Base-by-base conservation (phyloP, 2,888 invertebrate genomes). In the Anaspis maculata region DNA sequence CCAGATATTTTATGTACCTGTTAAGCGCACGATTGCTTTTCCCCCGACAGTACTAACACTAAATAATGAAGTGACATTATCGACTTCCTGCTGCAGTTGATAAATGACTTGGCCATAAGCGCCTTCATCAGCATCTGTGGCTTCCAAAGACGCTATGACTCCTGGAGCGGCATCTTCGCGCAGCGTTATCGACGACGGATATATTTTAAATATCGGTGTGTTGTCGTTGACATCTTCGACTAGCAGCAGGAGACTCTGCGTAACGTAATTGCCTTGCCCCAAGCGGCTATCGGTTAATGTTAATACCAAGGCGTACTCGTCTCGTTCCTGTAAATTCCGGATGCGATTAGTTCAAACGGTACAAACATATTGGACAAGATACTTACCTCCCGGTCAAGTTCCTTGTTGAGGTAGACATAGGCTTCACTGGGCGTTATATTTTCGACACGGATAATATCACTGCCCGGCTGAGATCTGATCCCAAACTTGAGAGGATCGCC, bases 181-280 rank as follows among this genome's bases (percentile, higher is more conserved):
- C 23, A 92, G 73, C 36, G 77, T 79, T 42, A 92, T 72, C 30
- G 88, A 84, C 25, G 86, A 79, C 51, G 84, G 85, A 67, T 88
- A 88, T 12, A 86, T 81, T 61, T 82, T 78, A 64, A 91, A 92
- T 44, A 86, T 74, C 15, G 92, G 92, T 54, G 79, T 82, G 69
- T 91, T 91, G 69, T 91, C 91, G 59, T 91, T 91, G 26, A 89
- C 83, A 61, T 92, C 92, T 68, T 91, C 91, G 26, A 92, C 89
- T 50, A 91, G 71, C 30, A 91, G 68, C 45, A 91, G 70, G 50
- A 92, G 76, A 59, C 90, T 89, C 68, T 91, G 91, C 1, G 89
- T 90, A 49, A 91, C 84, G 64, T 78, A 88, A 64, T 87, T 88
- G 36, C 86, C 87, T 45, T 86, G 84, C 13, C 86, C 88, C 45